A percentile compares a stretch with the other conserved stretches of the same genome.
Evolutionary conservation across 2,113 vertebrate species (phyloP).

Genomic region (Neopipo cinnamomea): DNA sequence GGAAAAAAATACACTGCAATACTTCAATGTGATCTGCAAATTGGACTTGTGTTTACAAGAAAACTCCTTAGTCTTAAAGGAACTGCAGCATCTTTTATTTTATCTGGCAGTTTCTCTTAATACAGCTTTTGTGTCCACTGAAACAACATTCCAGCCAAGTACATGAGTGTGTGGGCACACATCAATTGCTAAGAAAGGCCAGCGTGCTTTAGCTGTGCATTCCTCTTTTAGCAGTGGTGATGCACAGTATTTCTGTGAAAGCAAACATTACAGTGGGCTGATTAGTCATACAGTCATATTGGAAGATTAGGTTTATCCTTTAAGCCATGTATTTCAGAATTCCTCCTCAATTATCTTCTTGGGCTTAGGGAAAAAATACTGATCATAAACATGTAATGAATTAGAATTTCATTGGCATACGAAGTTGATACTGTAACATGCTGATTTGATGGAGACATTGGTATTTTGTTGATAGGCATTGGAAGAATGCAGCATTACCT

Average conservation of each 20-base stretch:
- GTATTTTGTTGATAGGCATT: neutral
- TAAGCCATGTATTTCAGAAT: neutral
- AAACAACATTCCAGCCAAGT: neutral
- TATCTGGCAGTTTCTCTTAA: neutral
- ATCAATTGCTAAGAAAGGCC: neutral
- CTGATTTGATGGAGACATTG: neutral
- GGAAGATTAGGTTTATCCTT: neutral
- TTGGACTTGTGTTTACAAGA: neutral
- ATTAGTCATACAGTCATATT: neutral
- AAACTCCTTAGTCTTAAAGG: neutral
- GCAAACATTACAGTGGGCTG: neutral
- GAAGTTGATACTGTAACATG: neutral
- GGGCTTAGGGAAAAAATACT: neutral
- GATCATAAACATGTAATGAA: neutral
- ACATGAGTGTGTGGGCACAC: neutral
- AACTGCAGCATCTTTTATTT: neutral
- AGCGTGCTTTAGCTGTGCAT: neutral
- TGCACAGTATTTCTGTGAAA: neutral
- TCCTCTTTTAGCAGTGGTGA: neutral
- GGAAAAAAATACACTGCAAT: neutral
- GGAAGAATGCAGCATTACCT: neutral
- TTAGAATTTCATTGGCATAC: neutral
- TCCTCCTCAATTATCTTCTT: neutral
- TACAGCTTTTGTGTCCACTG: neutral
- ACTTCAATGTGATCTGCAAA: neutral